These are phyloP conservation scores for Pituophis catenifer DNA, from an alignment of 2,113 vertebrate species.

Conservation along the genomic window DNA sequence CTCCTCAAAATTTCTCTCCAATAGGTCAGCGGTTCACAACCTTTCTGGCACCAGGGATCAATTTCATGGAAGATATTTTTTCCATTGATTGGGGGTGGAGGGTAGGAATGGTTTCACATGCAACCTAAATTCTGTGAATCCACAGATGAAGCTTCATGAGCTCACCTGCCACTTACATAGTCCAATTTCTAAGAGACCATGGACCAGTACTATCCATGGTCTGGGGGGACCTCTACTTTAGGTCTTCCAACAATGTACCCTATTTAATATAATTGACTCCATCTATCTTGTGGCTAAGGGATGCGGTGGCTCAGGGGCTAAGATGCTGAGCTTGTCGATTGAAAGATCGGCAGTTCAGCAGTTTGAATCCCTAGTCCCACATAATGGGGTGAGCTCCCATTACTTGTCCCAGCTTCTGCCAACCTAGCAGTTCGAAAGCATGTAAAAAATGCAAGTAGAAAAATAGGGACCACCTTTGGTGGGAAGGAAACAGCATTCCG, in stretches of 20 bases:
- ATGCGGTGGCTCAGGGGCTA: too few relatives aligned
- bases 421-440: too few relatives aligned
- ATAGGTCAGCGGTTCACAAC: not conserved
- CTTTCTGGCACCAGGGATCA: not conserved
- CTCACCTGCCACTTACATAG: not conserved
- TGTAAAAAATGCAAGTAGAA: too few relatives aligned
- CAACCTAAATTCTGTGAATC: not conserved
- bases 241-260: not conserved
- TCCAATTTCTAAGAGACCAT: not conserved
- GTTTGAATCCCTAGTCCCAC: too few relatives aligned
- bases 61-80: not conserved
- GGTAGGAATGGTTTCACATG: not conserved
- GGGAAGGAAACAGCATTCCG: too few relatives aligned
- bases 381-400: too few relatives aligned
- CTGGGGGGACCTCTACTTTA: not conserved
- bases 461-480: too few relatives aligned
- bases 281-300: not conserved
- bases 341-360: too few relatives aligned
- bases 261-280: not conserved
- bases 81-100: not conserved
- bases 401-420: too few relatives aligned
- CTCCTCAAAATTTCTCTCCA: not conserved
- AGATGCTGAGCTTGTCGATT: too few relatives aligned
- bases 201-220: not conserved
- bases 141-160: not conserved